phyloP scores from a whole-genome alignment of 2,888 invertebrate genomes.

The Phalangium opilio region DNA sequence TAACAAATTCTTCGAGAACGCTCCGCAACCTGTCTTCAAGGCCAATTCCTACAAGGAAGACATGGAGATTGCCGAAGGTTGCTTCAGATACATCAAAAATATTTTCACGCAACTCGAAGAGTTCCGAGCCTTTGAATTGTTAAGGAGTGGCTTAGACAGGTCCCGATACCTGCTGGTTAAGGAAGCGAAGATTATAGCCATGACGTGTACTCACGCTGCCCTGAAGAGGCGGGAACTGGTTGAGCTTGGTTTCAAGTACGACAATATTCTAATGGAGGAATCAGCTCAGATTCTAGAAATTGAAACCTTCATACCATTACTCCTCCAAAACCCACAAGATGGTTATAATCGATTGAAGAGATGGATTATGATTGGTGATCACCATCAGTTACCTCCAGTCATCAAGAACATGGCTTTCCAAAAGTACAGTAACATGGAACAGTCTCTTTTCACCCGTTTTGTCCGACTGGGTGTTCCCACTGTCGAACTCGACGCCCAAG shows the following conservation, averaged over 20 bases:
- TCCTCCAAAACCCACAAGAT: slow-evolving; percentile 96
- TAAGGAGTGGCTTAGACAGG: slow-evolving; percentile 86
- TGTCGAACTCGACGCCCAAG: slow-evolving; percentile 93
- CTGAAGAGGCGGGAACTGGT: slow-evolving; percentile 90
- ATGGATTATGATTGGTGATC: slow-evolving; percentile 99
- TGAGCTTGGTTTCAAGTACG: slow-evolving; percentile 87
- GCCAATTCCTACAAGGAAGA: slow-evolving; percentile 60
- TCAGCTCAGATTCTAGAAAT: slow-evolving; percentile 98
- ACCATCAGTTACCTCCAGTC: slow-evolving; percentile 96
- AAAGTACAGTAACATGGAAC: slow-evolving; percentile 99
- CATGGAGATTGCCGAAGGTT: slow-evolving; percentile 75
- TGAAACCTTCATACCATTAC: slow-evolving; percentile 94
- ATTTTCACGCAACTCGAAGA: slow-evolving; percentile 96
- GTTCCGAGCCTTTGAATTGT: slow-evolving; percentile 90
- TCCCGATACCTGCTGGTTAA: slow-evolving; percentile 92
- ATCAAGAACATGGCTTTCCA: slow-evolving; percentile 99
- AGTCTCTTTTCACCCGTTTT: slow-evolving; percentile 89
- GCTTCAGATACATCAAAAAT: slow-evolving; percentile 80
- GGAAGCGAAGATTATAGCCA: slow-evolving; percentile 98
- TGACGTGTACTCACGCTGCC: slow-evolving; percentile 99
- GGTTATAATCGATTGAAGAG: slow-evolving; percentile 88
- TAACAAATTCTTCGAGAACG: slow-evolving; percentile 77
- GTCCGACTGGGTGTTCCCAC: slow-evolving; percentile 93
- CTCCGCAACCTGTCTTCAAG: slow-evolving; percentile 82
- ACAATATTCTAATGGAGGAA: slow-evolving; percentile 99